These are phyloP conservation scores for Tragelaphus eurycerus DNA, from an alignment of 2,797 vertebrate species.

Conservation along the genomic window DNA sequence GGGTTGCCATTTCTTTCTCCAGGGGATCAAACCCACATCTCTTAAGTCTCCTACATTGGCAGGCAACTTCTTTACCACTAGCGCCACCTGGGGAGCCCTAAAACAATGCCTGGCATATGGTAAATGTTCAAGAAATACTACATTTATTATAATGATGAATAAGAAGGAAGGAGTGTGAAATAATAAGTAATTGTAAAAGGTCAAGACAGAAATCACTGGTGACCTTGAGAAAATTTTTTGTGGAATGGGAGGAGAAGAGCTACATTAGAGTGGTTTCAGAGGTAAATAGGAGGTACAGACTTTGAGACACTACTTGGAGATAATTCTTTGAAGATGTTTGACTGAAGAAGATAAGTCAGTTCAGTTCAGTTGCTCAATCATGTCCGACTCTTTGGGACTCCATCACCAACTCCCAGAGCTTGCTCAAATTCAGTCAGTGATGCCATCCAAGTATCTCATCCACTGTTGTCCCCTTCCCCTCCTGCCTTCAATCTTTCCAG, in stretches of 20 bases:
- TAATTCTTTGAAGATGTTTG: neutral
- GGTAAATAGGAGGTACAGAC: neutral
- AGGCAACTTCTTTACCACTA: neutral
- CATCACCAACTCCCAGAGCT: accelerated
- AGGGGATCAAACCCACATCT: neutral
- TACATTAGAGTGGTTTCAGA: neutral
- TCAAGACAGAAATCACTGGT: neutral
- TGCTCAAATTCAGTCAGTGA: neutral
- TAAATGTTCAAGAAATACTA: neutral
- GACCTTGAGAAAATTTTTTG: neutral
- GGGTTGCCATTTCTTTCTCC: neutral
- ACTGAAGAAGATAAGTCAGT: neutral
- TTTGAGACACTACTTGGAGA: neutral
- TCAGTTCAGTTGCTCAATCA: accelerated
- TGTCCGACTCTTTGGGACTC: neutral
- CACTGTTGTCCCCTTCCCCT: neutral
- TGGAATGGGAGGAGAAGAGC: neutral
- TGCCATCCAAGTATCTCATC: neutral
- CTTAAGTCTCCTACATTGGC: neutral
- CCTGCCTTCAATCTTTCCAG: neutral
- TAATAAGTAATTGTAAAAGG: neutral
- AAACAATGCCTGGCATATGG: neutral
- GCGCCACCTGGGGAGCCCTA: neutral
- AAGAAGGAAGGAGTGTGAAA: neutral
- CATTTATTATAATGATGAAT: neutral